These are phyloP conservation scores for Plestiodon gilberti DNA, from an alignment of 2,113 vertebrate genomes.

Conservation along the genomic window DNA sequence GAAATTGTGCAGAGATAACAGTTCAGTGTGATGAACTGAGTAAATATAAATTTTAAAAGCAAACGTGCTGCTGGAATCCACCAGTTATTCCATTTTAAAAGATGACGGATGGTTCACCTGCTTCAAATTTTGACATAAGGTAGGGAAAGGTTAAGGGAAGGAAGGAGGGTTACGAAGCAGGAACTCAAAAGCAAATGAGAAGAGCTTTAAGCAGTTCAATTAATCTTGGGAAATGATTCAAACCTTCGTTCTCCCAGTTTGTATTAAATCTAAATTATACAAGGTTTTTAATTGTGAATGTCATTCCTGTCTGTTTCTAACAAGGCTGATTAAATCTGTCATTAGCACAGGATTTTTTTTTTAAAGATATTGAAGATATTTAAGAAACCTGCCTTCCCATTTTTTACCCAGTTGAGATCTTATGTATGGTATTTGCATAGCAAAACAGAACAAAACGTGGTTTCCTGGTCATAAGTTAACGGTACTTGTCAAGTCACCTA, in stretches of 20 bases:
- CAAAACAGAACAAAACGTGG: background rate
- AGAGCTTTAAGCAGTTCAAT: constrained; percentile 10
- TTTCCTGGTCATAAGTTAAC: too few species aligned
- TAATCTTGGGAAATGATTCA: constrained; percentile 34
- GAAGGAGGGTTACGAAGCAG: background rate
- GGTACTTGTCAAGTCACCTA: too few species aligned
- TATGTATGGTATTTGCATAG: background rate
- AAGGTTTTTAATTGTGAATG: constrained; percentile 14
- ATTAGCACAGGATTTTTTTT: background rate
- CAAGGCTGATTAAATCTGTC: constrained; percentile 9
- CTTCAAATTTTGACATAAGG: background rate
- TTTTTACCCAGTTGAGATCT: constrained; percentile 18
- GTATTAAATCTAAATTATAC: background rate
- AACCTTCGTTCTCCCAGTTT: background rate
- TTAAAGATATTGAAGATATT: background rate
- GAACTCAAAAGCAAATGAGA: constrained; percentile 6
- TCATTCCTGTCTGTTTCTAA: background rate
- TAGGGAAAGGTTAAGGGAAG: background rate
- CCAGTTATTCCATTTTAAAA: background rate
- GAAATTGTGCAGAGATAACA: background rate
- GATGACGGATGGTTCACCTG: background rate
- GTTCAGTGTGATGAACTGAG: background rate
- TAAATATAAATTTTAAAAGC: constrained; percentile 2
- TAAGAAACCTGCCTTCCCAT: too few species aligned
- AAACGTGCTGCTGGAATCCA: background rate